Evolutionary conservation across 2,797 vertebrate genomes (phyloP).

Genomic region (Anguilla megastoma): DNA sequence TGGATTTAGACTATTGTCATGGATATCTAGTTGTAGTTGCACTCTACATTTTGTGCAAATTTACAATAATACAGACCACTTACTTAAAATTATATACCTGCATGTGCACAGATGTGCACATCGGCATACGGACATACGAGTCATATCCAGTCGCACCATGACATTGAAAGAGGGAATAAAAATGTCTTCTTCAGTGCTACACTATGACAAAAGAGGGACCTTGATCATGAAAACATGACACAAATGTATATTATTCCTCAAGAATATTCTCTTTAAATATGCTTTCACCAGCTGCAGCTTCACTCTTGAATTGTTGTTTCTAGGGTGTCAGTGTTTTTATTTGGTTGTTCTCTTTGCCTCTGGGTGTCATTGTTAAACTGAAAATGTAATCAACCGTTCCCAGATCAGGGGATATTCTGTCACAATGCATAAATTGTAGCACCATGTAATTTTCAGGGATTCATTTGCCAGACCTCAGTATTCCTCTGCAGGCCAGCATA

Average conservation of each 20-base stretch:
- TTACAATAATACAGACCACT: not conserved
- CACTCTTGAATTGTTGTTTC: slow-evolving; percentile 1
- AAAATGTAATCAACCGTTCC: slow-evolving; percentile 15
- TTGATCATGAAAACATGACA: not conserved
- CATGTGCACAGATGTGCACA: not conserved
- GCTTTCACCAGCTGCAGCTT: not conserved
- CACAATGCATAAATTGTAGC: slow-evolving; percentile 59
- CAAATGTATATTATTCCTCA: not conserved
- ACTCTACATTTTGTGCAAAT: not conserved
- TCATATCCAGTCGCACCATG: not conserved
- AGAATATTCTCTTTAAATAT: not conserved
- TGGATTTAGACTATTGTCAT: not conserved
- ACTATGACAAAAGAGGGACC: not conserved
- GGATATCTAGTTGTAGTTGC: not conserved
- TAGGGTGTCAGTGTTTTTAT: not conserved
- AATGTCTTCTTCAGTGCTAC: not conserved
- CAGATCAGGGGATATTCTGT: slow-evolving; percentile 49
- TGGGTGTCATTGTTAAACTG: slow-evolving; percentile 22
- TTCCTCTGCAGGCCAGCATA: slow-evolving; percentile 46
- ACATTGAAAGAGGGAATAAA: not conserved
- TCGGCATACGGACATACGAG: not conserved
- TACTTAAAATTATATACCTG: not conserved
- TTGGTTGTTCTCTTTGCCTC: not conserved
- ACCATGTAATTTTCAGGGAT: slow-evolving; percentile 68
- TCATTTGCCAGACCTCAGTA: slow-evolving; percentile 60